Base-by-base conservation (phyloP, 1,140 invertebrate genomes). In the Drosophila tani region DNA sequence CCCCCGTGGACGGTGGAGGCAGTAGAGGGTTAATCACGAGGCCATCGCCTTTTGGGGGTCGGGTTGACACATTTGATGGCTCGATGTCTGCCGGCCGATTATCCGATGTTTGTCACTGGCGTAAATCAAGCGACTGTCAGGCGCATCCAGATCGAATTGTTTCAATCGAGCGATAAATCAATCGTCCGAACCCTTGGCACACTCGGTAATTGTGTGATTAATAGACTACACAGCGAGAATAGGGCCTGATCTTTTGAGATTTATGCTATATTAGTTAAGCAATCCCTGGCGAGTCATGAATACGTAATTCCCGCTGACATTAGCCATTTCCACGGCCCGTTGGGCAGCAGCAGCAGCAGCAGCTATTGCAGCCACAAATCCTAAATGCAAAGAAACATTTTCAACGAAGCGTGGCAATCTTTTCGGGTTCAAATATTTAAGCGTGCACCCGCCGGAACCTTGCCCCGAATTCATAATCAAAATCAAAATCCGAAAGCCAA, bases 341-440 rank as follows among this genome's bases (percentile, higher is more conserved):
- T 78, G 41, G 59, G 51, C 73, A 45, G 47, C 62, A 68, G 17
- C 73, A 45, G 47, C 62, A 68, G 17, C 49, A 32, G 49, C 74
- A 49, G 63, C 56, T 70, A 65, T 45, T 69, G 75, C 58, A 66
- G 51, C 51, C 56, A 74, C 56, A 51, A 66, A 82, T 62, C 64
- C 47, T 19, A 66, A 75, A 64, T 63, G 46, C 55, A 77, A 80
- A 81, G 53, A 46, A 82, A 69, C 69, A 73, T 51, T 79, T 63
- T 73, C 73, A 82, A 70, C 45, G 57, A 65, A 53, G 63, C 58
- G 69, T 74, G 70, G 83, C 79, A 78, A 57, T 74, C 77, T 81
- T 71, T 81, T 71, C 12, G 63, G 49, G 49, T 32, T 59, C 35
- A 27, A 27, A 46, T 29, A 9, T 12, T 21, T 15, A 43, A 21